Percentiles rank a stretch among this genome's conserved stretches.
phyloP scores from a whole-genome alignment of 2,113 vertebrate genomes.

The Speoplatyrhinus poulsoni region DNA sequence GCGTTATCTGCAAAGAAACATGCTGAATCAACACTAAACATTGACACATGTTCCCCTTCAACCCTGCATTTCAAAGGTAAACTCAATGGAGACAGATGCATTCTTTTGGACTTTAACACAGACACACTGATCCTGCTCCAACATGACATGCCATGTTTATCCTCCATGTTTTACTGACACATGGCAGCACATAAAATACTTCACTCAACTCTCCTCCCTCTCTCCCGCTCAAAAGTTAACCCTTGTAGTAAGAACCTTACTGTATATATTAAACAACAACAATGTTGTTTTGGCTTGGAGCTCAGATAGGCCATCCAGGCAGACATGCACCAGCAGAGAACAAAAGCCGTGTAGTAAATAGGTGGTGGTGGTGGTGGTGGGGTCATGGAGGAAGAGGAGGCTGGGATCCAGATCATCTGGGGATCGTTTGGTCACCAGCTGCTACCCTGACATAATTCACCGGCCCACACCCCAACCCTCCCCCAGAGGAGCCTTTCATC shows the following conservation, averaged over 20 bases:
- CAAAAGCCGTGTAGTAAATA: background rate
- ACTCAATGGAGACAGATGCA: background rate
- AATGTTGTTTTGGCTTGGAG: background rate
- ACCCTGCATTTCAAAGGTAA: background rate
- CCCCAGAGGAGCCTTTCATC: background rate
- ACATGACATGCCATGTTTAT: background rate
- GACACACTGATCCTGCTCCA: background rate
- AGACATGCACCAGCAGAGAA: conserved; percentile 4
- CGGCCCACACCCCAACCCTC: background rate
- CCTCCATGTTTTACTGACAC: no score
- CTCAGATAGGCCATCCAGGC: no score
- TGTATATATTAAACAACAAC: background rate
- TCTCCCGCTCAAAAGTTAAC: background rate
- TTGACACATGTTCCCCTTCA: background rate
- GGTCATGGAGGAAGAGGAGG: background rate
- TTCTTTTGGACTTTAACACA: background rate
- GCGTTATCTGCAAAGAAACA: conserved; percentile 1
- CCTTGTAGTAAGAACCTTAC: background rate
- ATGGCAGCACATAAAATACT: no score
- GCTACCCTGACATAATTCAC: conserved; percentile 6
- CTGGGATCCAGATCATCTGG: background rate
- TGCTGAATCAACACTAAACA: background rate
- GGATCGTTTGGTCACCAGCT: conserved; percentile 13
- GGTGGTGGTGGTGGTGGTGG: background rate
- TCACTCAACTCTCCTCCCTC: no score